Conservation (phyloP, 1,140 invertebrate species). For the Heliconius congener region DNA sequence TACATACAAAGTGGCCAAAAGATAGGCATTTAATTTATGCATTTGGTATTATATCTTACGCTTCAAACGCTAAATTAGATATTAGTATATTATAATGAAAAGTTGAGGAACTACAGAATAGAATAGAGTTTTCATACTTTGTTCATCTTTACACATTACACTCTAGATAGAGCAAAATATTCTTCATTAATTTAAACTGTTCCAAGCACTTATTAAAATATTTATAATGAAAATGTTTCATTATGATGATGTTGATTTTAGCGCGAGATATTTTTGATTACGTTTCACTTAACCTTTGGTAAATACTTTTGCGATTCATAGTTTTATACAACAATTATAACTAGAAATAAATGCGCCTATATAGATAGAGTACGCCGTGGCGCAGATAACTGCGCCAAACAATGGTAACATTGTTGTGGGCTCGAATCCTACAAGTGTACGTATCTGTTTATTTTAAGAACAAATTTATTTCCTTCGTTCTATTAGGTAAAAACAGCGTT, state of each 20-base stretch:
- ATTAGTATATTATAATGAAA: not conserved
- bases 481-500: not conserved
- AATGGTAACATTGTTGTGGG: too few species aligned
- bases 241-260: slow-evolving; percentile 12
- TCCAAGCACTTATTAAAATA: not conserved
- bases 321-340: not conserved
- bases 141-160: not conserved
- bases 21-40: slow-evolving; percentile 28
- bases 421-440: too few species aligned
- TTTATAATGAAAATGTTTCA: slow-evolving; percentile 3
- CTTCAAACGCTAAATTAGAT: not conserved
- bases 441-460: not conserved
- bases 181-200: not conserved
- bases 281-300: slow-evolving; percentile 3
- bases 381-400: too few species aligned
- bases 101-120: not conserved
- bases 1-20: slow-evolving; percentile 1
- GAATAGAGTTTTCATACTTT: not conserved
- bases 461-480: not conserved
- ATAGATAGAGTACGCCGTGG: too few species aligned
- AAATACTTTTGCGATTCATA: not conserved
- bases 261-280: not conserved
- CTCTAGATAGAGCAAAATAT: slow-evolving; percentile 12
- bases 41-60: slow-evolving; percentile 17
- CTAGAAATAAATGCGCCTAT: too few species aligned